Base-by-base conservation (phyloP, 2,797 vertebrate species). In the Microchirus variegatus region DNA sequence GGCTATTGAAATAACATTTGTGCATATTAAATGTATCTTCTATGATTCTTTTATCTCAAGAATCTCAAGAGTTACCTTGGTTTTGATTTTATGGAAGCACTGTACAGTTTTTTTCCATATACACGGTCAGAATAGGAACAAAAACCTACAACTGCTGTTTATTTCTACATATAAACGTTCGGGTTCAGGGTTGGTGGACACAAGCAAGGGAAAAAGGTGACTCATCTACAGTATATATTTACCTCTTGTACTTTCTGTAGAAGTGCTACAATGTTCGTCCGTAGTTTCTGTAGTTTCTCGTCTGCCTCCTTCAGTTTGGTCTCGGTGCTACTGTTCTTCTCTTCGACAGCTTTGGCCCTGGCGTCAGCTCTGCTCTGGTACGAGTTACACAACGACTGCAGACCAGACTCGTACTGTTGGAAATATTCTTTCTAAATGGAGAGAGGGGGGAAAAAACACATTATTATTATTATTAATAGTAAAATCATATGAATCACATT, bases 191-290 rank as follows among this genome's bases (percentile, higher is more conserved):
- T n/a, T n/a, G n/a, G n/a, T n/a, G n/a, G n/a, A n/a, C 31, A 3
- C 31, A 31, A 31, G 31, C 31, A 31, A 31, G 7, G 31, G 4
- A 31, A 31, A 31, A 31, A 31, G 1, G 31, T 31, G 6, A 31
- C 3, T 31, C 5, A 14, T 42, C 13, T 15, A 12, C 15, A 42
- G 41, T 14, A 42, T 42, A 42, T 12, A 14, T 13, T 42, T 60
- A 98, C 98, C 96, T 98, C 98, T 88, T 99, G 97, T 38, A 99
- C 98, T 91, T 99, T 99, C 83, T 99, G 96, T 38, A 99, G 89
- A 50, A 99, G 95, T 2, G 96, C 95, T 40, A 99, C 96, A 4
- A 99, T 99, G 83, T 99, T 99, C 46, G 96, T 97, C 77, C 98
- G 91, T 66, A 99, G 83, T 83, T 96, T 99, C 88, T 98, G 95